phyloP scores from a whole-genome alignment of 2,797 vertebrate species.

The Manis pentadactyla region DNA sequence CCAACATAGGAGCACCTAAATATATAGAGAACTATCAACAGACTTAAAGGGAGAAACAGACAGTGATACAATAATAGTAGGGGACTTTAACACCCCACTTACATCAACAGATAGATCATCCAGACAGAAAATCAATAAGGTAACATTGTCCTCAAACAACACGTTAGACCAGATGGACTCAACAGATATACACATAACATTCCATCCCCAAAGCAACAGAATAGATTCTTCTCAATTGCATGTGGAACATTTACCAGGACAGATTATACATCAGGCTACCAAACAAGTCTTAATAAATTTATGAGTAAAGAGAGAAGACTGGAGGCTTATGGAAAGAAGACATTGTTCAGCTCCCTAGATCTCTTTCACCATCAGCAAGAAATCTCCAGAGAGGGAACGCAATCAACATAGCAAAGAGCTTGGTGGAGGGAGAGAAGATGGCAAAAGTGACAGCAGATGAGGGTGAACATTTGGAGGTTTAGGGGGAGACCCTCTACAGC shows the following conservation, averaged over 20 bases:
- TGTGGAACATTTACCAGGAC: neutral
- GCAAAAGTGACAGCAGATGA: neutral
- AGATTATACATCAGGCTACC: no score
- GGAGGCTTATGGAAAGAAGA: accelerated
- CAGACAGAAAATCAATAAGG: neutral
- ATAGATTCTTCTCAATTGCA: neutral
- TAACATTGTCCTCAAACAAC: neutral
- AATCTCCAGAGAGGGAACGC: neutral
- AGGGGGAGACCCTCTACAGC: neutral
- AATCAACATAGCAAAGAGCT: neutral
- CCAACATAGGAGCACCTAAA: neutral
- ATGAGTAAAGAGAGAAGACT: neutral
- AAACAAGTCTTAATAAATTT: neutral
- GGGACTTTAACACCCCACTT: neutral
- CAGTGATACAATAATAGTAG: neutral
- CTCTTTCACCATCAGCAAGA: neutral
- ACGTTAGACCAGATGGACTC: neutral
- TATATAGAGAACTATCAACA: neutral
- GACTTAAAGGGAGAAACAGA: neutral
- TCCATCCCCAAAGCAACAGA: neutral
- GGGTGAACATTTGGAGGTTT: neutral
- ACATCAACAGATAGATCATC: neutral
- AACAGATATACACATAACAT: neutral
- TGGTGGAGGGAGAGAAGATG: neutral
- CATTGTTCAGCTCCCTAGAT: neutral